Conservation (phyloP, 2,888 invertebrate genomes). For the Diaperis boleti region DNA sequence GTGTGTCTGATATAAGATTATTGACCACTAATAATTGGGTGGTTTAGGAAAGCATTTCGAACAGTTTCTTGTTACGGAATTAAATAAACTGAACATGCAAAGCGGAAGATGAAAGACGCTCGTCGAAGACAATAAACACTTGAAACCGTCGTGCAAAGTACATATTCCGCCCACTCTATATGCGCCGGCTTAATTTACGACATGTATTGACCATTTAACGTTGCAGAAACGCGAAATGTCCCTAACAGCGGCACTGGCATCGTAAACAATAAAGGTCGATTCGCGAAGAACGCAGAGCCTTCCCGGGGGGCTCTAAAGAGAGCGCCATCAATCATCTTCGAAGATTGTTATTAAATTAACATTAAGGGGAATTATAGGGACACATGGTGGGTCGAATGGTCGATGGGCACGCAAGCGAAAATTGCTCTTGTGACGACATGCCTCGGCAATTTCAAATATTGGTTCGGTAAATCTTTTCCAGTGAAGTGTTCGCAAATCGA, state of each 20-base stretch:
- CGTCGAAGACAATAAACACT: conserved; percentile 20
- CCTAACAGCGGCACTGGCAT: conserved; percentile 12
- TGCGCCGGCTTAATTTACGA: conserved; percentile 26
- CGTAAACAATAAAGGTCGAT: conserved; percentile 27
- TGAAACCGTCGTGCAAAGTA: conserved; percentile 23
- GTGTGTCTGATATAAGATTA: no score
- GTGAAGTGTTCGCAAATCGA: no score
- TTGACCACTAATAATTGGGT: no score
- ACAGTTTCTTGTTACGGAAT: no score
- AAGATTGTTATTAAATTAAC: conserved; percentile 14
- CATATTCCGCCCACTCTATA: conserved; percentile 34
- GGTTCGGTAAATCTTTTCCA: no score
- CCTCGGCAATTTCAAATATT: not conserved
- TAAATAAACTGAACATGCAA: no score
- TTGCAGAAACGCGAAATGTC: conserved; percentile 34
- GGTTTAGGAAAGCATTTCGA: not conserved
- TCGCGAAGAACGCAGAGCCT: conserved; percentile 9
- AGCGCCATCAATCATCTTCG: conserved; percentile 9
- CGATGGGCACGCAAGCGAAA: not conserved
- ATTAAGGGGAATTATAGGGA: not conserved
- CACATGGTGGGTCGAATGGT: no score
- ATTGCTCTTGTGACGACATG: conserved; percentile 4
- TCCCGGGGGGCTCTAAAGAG: not conserved
- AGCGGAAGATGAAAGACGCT: conserved; percentile 15
- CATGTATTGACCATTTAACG: conserved; percentile 32